These are phyloP conservation scores for Phrynosoma blainvillii DNA, from an alignment of 2,113 vertebrate species.

Conservation along the genomic window DNA sequence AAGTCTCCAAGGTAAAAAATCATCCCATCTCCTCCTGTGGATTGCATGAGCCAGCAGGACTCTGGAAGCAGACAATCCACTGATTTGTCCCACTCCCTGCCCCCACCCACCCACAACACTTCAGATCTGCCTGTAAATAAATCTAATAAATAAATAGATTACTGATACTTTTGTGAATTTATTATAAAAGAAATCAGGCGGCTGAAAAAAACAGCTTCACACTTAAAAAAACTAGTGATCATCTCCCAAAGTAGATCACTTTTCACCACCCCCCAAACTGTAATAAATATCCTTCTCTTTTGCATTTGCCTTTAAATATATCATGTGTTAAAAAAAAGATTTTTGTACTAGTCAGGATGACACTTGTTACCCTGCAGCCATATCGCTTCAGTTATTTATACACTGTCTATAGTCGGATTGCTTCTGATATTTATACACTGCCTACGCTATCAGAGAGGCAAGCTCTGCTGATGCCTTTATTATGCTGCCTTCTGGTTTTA, in stretches of 20 bases:
- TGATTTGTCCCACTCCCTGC: not conserved
- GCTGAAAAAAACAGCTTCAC: not conserved
- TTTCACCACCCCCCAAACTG: not conserved
- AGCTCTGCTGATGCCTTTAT: slow-evolving; percentile 61
- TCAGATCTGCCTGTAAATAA: not conserved
- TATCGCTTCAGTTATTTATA: not conserved
- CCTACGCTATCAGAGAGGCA: slow-evolving; percentile 58
- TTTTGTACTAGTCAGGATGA: not conserved
- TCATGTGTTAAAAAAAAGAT: not conserved
- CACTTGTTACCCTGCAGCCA: not conserved
- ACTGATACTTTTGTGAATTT: not conserved
- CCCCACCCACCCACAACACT: not conserved
- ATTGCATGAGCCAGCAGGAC: not conserved
- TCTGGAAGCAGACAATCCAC: not conserved
- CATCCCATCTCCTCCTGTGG: too few species aligned
- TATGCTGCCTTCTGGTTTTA: slow-evolving; percentile 54
- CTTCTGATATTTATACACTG: not conserved
- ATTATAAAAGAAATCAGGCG: not conserved
- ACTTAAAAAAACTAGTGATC: not conserved
- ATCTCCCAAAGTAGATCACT: not conserved
- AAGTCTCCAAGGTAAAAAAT: too few species aligned
- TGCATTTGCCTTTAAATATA: not conserved
- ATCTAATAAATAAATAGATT: too few species aligned
- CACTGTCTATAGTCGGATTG: slow-evolving; percentile 34
- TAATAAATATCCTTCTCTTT: not conserved